Evolutionary conservation across 2,113 vertebrate species (phyloP).

Genomic region (Burhinus oedicnemus): DNA sequence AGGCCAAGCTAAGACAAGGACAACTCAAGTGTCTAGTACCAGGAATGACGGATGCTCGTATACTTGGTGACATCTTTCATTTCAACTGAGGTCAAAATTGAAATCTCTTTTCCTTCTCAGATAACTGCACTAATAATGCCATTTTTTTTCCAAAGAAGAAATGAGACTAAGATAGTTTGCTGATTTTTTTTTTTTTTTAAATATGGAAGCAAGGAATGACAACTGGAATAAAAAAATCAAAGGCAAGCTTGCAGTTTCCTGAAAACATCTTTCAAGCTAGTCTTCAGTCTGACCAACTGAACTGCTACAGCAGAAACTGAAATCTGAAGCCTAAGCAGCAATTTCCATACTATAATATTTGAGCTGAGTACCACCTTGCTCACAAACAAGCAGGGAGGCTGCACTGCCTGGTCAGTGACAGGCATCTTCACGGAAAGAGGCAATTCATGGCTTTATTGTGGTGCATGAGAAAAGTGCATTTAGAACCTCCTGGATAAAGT

Average conservation of each 20-base stretch:
- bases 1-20: not conserved
- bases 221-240: not conserved
- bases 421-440: not conserved
- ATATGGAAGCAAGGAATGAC: not conserved
- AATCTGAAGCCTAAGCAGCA: not conserved
- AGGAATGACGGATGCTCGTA: not conserved
- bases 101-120: not conserved
- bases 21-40: not conserved
- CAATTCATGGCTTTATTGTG: not conserved
- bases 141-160: not conserved
- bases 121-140: not conserved
- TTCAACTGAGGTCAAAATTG: not conserved
- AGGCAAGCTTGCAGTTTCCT: not conserved
- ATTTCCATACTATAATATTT: not conserved
- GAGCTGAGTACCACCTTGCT: not conserved
- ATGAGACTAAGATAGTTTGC: not conserved
- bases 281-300: not conserved
- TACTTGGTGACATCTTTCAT: not conserved
- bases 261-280: not conserved
- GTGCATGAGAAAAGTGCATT: accelerated
- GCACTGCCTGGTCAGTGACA: not conserved
- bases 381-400: not conserved
- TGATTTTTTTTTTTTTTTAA: not conserved
- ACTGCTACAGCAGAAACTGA: not conserved
- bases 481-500: not conserved